These are phyloP conservation scores for Hirtodrosophila alboralis DNA, from an alignment of 2,888 invertebrate genomes.

Conservation along the genomic window DNA sequence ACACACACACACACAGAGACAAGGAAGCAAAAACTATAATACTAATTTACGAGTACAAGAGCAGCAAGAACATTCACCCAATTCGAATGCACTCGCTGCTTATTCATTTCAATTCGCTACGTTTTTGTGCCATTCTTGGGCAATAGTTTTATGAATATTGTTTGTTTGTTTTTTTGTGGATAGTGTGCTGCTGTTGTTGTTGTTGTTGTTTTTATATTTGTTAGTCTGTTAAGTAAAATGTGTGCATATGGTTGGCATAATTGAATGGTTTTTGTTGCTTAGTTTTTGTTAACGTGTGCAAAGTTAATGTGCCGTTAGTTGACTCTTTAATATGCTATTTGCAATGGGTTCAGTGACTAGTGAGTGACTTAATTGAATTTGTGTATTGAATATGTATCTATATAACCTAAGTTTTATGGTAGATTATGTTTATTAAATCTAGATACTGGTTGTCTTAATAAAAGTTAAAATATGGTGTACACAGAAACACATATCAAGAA, in stretches of 20 bases:
- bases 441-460: too few species aligned
- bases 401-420: too few species aligned
- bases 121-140: constrained; percentile 49
- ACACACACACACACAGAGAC: constrained; percentile 15
- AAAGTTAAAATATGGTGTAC: too few species aligned
- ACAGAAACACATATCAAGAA: too few species aligned
- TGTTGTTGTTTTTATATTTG: constrained; percentile 18
- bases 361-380: constrained; percentile 29
- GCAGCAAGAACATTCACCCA: constrained; percentile 49
- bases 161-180: constrained; percentile 26
- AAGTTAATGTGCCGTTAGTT: constrained; percentile 66
- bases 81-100: constrained; percentile 56
- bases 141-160: constrained; percentile 70
- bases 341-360: constrained; percentile 53
- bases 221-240: constrained; percentile 60
- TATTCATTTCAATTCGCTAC: constrained; percentile 52
- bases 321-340: constrained; percentile 56
- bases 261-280: constrained; percentile 68
- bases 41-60: constrained; percentile 3
- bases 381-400: not conserved
- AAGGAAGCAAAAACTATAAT: constrained; percentile 14
- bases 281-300: constrained; percentile 38
- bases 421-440: too few species aligned
- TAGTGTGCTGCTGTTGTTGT: constrained; percentile 5
- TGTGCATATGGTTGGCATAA: constrained; percentile 75